phyloP scores from a whole-genome alignment of 2,113 vertebrate species.

The Dicaeum eximium region DNA sequence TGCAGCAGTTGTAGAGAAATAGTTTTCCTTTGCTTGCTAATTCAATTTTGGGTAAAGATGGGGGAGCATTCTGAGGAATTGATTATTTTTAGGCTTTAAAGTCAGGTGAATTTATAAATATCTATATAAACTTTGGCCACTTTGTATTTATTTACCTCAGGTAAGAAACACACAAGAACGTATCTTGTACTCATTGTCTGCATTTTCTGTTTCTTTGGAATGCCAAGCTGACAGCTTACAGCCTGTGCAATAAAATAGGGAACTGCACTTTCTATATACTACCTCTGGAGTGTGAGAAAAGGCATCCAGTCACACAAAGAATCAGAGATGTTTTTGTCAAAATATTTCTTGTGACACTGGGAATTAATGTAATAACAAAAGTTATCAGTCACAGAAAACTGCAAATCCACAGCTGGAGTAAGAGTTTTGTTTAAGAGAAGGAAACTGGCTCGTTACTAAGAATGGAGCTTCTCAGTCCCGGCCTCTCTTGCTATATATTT shows the following conservation, averaged over 20 bases:
- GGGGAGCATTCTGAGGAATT: not conserved
- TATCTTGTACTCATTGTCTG: not conserved
- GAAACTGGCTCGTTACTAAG: not conserved
- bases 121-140: not conserved
- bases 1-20: not conserved
- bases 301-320: not conserved
- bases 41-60: not conserved
- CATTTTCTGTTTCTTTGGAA: not conserved
- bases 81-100: not conserved
- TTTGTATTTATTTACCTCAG: not conserved
- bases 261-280: not conserved
- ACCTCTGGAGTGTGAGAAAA: not conserved
- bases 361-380: not conserved
- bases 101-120: not conserved
- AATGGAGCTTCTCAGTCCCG: not conserved
- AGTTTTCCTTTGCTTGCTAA: not conserved
- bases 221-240: not conserved
- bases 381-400: not conserved
- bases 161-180: fast-evolving
- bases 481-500: not conserved
- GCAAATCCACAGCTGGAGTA: not conserved
- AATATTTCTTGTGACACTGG: not conserved
- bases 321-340: not conserved
- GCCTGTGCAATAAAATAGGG: not conserved
- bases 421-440: not conserved